Evolutionary conservation across 2,888 invertebrate genomes (phyloP).

Genomic region (Dolichomitus sp.): DNA sequence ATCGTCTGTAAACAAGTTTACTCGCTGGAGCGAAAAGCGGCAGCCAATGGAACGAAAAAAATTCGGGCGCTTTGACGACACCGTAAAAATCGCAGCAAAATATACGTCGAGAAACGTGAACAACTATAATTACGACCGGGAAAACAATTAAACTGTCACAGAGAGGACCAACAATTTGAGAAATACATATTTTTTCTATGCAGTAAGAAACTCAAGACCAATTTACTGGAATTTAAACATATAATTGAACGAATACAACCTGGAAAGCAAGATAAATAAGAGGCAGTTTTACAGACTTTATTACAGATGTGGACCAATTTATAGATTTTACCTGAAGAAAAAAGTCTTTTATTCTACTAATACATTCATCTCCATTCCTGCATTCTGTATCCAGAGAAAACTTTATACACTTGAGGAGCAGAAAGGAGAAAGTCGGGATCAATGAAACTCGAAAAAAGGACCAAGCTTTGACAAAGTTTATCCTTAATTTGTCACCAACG

Average conservation of each 20-base stretch:
- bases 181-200: slow-evolving; percentile 25
- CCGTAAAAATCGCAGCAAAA: slow-evolving; percentile 1
- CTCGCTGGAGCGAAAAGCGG: background rate
- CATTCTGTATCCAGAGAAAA: background rate
- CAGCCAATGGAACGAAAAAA: slow-evolving; percentile 9
- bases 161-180: slow-evolving; percentile 31
- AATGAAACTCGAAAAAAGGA: background rate
- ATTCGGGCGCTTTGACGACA: slow-evolving; percentile 1
- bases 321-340: background rate
- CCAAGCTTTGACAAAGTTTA: background rate
- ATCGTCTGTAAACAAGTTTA: slow-evolving; percentile 1
- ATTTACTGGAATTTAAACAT: slow-evolving; percentile 12
- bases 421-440: slow-evolving; percentile 1
- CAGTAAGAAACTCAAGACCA: slow-evolving; percentile 31
- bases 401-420: background rate
- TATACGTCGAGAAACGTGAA: background rate
- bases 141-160: background rate
- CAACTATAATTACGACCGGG: background rate
- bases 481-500: background rate
- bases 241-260: slow-evolving; percentile 21
- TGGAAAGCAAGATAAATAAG: background rate
- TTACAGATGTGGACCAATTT: slow-evolving; percentile 10
- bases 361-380: background rate
- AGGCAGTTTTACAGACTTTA: slow-evolving; percentile 6
- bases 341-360: slow-evolving; percentile 16